A percentile compares a stretch with the other conserved stretches of the same genome.
These are phyloP conservation scores for Pseudochirops corinnae DNA, from an alignment of 2,797 vertebrate species.

Conservation along the genomic window DNA sequence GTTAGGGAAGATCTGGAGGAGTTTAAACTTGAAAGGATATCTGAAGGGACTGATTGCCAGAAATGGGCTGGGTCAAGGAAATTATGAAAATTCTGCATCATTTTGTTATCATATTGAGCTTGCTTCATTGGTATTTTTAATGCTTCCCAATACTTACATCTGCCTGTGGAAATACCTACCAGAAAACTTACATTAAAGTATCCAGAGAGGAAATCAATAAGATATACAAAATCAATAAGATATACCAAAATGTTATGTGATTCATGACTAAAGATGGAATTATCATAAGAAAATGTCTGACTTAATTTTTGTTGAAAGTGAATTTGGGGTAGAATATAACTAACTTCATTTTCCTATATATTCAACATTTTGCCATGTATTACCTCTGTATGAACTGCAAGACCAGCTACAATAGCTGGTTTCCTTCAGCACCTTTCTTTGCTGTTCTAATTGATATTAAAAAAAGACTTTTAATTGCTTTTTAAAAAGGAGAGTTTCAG, in stretches of 20 bases:
- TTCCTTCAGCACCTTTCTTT: neutral
- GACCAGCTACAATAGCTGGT: neutral
- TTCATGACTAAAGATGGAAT: neutral
- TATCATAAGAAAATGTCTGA: neutral
- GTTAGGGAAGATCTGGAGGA: too few relatives aligned
- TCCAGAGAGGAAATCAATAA: neutral
- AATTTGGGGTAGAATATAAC: neutral
- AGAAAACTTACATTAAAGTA: neutral
- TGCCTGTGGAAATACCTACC: neutral
- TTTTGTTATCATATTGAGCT: too few relatives aligned
- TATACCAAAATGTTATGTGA: neutral
- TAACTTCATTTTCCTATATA: neutral
- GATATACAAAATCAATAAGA: neutral
- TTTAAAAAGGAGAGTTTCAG: neutral
- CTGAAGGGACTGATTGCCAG: too few relatives aligned
- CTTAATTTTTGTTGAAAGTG: neutral
- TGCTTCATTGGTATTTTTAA: too few relatives aligned
- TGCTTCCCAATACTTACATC: too few relatives aligned
- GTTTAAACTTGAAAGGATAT: too few relatives aligned
- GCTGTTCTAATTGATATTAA: neutral
- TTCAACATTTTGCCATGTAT: neutral
- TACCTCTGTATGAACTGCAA: neutral
- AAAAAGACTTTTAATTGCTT: neutral
- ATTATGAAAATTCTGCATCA: too few relatives aligned
- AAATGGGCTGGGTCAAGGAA: too few relatives aligned